These are phyloP conservation scores for Caenorhabditis panamensis DNA, from an alignment of 2,888 invertebrate genomes.

Conservation along the genomic window DNA sequence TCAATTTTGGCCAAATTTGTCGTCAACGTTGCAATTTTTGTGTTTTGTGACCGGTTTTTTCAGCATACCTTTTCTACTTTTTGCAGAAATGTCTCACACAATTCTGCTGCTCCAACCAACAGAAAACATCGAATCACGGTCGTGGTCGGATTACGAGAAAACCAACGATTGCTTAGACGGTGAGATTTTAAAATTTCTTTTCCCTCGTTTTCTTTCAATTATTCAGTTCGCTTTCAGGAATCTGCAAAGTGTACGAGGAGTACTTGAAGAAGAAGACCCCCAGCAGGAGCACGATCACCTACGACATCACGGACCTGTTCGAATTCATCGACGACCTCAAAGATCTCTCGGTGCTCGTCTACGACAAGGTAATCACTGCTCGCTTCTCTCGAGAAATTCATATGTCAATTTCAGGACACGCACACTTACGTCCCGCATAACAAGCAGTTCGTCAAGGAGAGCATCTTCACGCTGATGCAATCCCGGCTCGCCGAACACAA, in stretches of 20 bases:
- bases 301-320: constrained; percentile 94
- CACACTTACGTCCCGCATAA: constrained; percentile 97
- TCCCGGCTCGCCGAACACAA: constrained; percentile 47
- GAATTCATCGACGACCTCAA: constrained; percentile 97
- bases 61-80: background rate
- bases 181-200: constrained; percentile 6
- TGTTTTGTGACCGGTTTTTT: background rate
- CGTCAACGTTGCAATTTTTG: constrained; percentile 23
- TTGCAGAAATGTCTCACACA: constrained; percentile 85
- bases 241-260: constrained; percentile 99
- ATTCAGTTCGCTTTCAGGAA: constrained; percentile 84
- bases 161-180: constrained; percentile 84
- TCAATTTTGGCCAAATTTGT: constrained; percentile 24
- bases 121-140: constrained; percentile 93
- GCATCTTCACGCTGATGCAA: constrained; percentile 88
- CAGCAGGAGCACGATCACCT: constrained; percentile 95
- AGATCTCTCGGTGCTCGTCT: constrained; percentile 94
- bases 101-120: constrained; percentile 96
- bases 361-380: constrained; percentile 65
- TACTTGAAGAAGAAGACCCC: constrained; percentile 96
- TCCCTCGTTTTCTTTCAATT: background rate
- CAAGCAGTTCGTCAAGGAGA: constrained; percentile 99
- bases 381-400: background rate
- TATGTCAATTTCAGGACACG: constrained; percentile 81
- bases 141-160: constrained; percentile 98